Conservation (phyloP, 2,113 vertebrate species). For the Varanus komodoensis region DNA sequence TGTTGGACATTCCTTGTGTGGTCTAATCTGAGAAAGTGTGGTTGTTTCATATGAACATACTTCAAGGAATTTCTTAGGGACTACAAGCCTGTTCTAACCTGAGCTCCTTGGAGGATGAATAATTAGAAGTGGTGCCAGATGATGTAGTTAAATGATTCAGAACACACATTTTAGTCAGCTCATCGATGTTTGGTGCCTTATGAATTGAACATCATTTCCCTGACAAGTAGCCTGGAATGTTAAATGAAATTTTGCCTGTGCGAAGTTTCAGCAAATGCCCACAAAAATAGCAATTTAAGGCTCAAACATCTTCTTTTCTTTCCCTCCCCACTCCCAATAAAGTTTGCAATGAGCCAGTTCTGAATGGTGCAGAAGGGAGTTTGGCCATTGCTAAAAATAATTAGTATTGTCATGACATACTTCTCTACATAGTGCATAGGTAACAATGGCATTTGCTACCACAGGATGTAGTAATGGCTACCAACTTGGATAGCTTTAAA, state of each 20-base stretch:
- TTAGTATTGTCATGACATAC: not conserved
- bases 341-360: not conserved
- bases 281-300: not conserved
- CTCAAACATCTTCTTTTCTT: not conserved
- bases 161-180: not conserved
- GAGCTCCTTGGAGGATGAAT: not conserved
- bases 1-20: not conserved
- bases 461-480: no score
- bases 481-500: no score
- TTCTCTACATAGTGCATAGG: no score
- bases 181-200: not conserved
- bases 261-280: not conserved
- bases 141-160: not conserved
- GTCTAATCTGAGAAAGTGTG: not conserved
- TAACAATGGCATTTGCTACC: no score
- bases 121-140: not conserved
- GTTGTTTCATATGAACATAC: not conserved
- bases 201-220: not conserved
- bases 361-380: not conserved
- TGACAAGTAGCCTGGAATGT: not conserved
- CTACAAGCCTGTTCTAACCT: not conserved
- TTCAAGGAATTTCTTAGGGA: not conserved
- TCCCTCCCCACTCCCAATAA: not conserved
- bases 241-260: not conserved
- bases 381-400: not conserved